phyloP scores from a whole-genome alignment of 2,888 invertebrate genomes.

The Folsomia candida region DNA sequence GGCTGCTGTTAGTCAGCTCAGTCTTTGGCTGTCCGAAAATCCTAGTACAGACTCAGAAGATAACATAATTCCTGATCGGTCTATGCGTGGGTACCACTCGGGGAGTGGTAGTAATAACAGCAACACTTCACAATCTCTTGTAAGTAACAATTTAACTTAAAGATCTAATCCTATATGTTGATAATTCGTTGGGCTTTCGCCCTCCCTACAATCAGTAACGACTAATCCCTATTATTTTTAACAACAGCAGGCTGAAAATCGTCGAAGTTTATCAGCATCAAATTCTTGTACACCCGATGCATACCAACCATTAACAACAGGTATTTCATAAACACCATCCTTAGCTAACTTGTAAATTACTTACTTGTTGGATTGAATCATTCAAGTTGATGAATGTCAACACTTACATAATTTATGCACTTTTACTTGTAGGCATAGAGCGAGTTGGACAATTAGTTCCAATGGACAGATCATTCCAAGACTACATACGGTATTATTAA shows the following conservation, averaged over 20 bases:
- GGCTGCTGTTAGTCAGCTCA: conserved; percentile 61
- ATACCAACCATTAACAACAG: conserved; percentile 7
- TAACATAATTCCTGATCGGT: conserved; percentile 17
- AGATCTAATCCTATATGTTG: no score
- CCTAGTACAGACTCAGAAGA: conserved; percentile 55
- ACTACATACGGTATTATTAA: conserved; percentile 7
- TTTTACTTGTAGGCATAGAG: neutral
- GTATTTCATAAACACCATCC: neutral
- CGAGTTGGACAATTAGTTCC: conserved; percentile 6
- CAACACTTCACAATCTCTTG: neutral
- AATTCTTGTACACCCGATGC: neutral
- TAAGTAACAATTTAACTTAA: no score
- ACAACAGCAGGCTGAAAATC: neutral
- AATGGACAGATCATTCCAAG: conserved; percentile 13
- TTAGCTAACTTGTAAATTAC: no score
- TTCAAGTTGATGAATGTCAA: neutral
- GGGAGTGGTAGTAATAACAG: conserved; percentile 22
- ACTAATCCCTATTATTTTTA: no score
- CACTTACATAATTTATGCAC: neutral
- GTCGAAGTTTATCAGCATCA: neutral
- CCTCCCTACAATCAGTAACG: no score
- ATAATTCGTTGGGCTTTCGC: no score
- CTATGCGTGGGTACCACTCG: conserved; percentile 39
- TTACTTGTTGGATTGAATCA: no score
- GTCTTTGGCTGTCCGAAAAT: conserved; percentile 67